phyloP scores from a whole-genome alignment of 2,888 invertebrate species.

The Drosophila anomelani region DNA sequence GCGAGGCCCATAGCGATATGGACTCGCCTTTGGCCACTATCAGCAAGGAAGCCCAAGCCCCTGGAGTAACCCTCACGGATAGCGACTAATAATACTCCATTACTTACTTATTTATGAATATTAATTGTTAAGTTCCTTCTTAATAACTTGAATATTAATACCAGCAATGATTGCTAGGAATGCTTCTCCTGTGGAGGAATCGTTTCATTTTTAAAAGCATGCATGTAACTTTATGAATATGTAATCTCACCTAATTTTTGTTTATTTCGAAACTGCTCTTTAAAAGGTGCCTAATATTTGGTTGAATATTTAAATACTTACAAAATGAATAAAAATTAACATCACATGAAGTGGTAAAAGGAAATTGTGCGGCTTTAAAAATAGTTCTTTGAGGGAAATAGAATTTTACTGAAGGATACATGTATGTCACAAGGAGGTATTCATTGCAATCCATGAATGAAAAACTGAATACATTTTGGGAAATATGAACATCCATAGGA shows the following conservation, averaged over 20 bases:
- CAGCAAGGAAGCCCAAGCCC: neutral
- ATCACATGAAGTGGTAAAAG: neutral
- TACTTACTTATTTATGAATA: neutral
- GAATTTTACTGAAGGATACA: neutral
- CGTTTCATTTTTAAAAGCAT: neutral
- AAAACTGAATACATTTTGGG: slow-evolving; percentile 1
- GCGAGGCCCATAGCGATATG: neutral
- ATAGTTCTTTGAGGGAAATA: neutral
- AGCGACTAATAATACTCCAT: neutral
- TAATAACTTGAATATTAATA: neutral
- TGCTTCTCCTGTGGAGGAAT: slow-evolving; percentile 4
- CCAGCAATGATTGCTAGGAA: neutral
- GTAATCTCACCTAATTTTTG: neutral
- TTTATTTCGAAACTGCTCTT: neutral
- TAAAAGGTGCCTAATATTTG: slow-evolving; percentile 4
- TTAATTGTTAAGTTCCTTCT: neutral
- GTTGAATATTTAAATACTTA: slow-evolving; percentile 2
- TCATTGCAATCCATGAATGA: neutral
- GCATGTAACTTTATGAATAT: neutral
- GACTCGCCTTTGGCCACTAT: neutral
- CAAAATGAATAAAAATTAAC: slow-evolving; percentile 12
- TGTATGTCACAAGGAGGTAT: neutral
- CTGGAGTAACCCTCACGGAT: neutral
- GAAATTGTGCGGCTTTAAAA: neutral
- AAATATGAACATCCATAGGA: neutral